Conservation (phyloP, 2,113 vertebrate species). For the Mustela lutreola region DNA sequence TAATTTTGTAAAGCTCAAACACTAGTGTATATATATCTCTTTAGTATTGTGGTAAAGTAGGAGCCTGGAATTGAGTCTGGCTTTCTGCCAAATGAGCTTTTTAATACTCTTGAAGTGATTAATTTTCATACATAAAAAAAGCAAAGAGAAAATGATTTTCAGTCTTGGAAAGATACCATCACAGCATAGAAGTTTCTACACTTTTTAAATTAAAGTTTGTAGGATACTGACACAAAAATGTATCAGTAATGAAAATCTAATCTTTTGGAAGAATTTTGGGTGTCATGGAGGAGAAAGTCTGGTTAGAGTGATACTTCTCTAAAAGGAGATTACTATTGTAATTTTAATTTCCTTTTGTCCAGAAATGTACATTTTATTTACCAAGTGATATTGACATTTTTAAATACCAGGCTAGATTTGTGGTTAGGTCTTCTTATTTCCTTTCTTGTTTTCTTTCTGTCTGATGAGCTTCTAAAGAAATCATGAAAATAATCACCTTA, state of each 20-base stretch:
- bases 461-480: neutral
- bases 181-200: neutral
- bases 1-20: neutral
- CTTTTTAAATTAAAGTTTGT: constrained; percentile 49
- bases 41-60: neutral
- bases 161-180: constrained; percentile 8
- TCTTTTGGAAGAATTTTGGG: neutral
- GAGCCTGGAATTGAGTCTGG: neutral
- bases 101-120: constrained; percentile 75
- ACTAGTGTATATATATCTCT: neutral
- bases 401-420: neutral
- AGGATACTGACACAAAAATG: constrained; percentile 36
- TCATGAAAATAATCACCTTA: neutral
- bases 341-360: constrained; percentile 20
- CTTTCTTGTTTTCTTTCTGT: neutral
- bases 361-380: neutral
- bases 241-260: constrained; percentile 30
- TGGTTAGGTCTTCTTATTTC: neutral
- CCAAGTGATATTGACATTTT: neutral
- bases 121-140: constrained; percentile 67
- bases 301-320: neutral
- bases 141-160: constrained; percentile 65
- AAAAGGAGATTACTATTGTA: neutral
- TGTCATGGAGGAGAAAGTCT: neutral
- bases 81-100: constrained; percentile 59